These are phyloP conservation scores for Drosophila mimetica DNA, from an alignment of 2,888 invertebrate species.

Conservation along the genomic window DNA sequence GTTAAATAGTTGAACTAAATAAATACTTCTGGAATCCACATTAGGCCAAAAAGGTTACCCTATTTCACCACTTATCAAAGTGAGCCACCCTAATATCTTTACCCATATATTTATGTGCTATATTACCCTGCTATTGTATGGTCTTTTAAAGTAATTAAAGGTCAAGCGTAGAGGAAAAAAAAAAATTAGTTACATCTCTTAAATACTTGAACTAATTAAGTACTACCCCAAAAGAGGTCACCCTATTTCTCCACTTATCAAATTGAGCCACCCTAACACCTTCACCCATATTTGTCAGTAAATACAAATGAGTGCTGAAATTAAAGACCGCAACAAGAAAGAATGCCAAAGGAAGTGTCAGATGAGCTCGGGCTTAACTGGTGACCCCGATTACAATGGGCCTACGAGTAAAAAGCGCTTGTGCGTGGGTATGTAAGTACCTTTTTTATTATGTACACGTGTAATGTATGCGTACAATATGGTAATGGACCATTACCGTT, in stretches of 20 bases:
- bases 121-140: constrained; percentile 1
- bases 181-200: neutral
- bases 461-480: constrained; percentile 49
- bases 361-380: constrained; percentile 19
- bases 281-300: neutral
- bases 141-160: constrained; percentile 4
- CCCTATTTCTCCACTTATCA: too few species aligned
- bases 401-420: constrained; percentile 18
- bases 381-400: constrained; percentile 39
- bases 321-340: neutral
- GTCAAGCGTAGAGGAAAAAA: neutral
- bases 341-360: constrained; percentile 9
- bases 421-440: constrained; percentile 22
- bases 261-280: neutral
- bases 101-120: constrained; percentile 28
- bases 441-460: constrained; percentile 46
- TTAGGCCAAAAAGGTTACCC: too few species aligned
- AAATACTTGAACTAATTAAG: neutral
- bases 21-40: neutral
- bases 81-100: neutral
- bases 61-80: too few species aligned
- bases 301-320: constrained; percentile 6
- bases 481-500: constrained; percentile 54
- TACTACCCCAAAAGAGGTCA: neutral
- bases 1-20: neutral